phyloP scores from a whole-genome alignment of 2,113 vertebrate species.

The Neolamprologus caudopunctatus region DNA sequence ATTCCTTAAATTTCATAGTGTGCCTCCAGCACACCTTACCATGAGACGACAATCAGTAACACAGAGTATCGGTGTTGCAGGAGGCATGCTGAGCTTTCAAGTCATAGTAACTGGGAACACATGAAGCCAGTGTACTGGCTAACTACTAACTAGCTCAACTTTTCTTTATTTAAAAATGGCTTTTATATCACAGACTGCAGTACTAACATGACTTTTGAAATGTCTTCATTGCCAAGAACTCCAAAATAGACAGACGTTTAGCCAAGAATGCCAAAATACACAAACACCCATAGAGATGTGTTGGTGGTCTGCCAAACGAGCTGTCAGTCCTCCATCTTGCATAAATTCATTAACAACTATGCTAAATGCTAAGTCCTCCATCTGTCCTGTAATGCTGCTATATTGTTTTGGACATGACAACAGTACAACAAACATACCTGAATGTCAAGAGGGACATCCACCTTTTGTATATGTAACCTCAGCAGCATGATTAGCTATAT shows the following conservation, averaged over 20 bases:
- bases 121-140: constrained; percentile 37
- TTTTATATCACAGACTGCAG: background rate
- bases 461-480: background rate
- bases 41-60: constrained; percentile 28
- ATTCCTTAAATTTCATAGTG: background rate
- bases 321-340: background rate
- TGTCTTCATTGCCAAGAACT: background rate
- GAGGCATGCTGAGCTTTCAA: constrained; percentile 38
- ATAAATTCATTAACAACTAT: background rate
- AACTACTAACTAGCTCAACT: constrained; percentile 47
- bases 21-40: background rate
- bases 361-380: background rate
- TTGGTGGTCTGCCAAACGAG: background rate
- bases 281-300: background rate
- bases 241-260: background rate
- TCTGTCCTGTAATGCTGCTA: background rate
- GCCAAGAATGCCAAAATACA: background rate
- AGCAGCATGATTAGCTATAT: background rate
- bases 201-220: constrained; percentile 11
- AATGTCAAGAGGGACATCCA: background rate
- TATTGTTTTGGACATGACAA: background rate
- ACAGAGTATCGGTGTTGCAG: constrained; percentile 53
- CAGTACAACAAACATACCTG: background rate
- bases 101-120: constrained; percentile 51
- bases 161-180: background rate